Conservation (phyloP, 2,888 invertebrate genomes). For the Meloe dianella region DNA sequence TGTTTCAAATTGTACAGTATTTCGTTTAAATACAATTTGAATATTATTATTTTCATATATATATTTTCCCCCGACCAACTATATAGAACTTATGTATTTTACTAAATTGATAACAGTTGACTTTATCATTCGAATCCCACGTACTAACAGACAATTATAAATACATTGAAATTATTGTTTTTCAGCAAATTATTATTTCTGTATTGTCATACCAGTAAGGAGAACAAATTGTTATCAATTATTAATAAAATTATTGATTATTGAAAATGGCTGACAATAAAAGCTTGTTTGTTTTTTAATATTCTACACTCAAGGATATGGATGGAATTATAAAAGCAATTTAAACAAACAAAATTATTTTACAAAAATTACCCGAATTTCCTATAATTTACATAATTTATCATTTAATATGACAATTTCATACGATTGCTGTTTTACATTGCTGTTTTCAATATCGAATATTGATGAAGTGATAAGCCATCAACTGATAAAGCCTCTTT, state of each 20-base stretch:
- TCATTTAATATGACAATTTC: no score
- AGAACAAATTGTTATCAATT: neutral
- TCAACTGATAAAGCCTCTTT: no score
- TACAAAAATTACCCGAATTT: no score
- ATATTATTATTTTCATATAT: neutral
- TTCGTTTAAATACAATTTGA: slow-evolving; percentile 5
- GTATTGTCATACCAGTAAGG: neutral
- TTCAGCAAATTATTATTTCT: neutral
- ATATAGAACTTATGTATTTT: neutral
- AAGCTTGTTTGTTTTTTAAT: neutral
- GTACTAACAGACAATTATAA: neutral
- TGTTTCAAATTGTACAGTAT: slow-evolving; percentile 6
- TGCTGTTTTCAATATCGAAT: no score
- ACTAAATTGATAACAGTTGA: neutral
- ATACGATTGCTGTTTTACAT: no score
- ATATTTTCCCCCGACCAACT: neutral
- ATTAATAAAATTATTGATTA: neutral
- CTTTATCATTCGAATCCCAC: neutral
- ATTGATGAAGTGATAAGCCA: no score
- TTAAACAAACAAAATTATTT: no score
- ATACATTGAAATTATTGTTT: neutral
- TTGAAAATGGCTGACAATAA: neutral
- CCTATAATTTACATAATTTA: no score
- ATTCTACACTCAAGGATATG: neutral
- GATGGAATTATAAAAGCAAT: no score